Evolutionary conservation across 2,113 vertebrate genomes (phyloP).

Genomic region (Paralichthys olivaceus): DNA sequence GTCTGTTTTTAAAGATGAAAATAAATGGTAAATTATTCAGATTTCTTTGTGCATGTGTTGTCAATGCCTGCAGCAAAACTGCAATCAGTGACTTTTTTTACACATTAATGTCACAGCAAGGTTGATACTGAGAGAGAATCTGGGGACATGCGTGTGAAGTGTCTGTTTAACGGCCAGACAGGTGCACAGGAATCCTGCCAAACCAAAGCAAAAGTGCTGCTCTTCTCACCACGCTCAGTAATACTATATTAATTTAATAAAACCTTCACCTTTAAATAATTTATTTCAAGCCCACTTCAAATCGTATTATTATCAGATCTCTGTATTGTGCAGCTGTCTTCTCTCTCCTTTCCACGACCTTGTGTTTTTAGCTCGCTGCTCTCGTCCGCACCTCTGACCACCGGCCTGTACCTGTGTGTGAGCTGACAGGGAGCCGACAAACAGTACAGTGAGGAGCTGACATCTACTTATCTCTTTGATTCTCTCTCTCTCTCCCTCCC

Average conservation of each 20-base stretch:
- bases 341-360: background rate
- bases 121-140: background rate
- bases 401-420: no score
- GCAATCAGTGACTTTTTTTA: background rate
- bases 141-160: background rate
- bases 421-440: constrained; percentile 6
- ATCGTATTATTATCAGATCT: background rate
- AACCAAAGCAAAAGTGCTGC: no score
- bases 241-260: no score
- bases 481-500: constrained; percentile 2
- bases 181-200: background rate
- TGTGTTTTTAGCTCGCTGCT: background rate
- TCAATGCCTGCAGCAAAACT: background rate
- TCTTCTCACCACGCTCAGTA: no score
- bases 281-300: no score
- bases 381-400: background rate
- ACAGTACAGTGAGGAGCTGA: constrained; percentile 24
- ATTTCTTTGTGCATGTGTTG: background rate
- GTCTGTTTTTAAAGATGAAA: background rate
- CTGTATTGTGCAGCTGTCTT: background rate
- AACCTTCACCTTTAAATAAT: no score
- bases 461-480: constrained; percentile 49
- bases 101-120: background rate
- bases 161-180: no score
- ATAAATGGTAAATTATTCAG: background rate